Base-by-base conservation (phyloP, 2,797 vertebrate species). In the Scomberomorus guttatus region DNA sequence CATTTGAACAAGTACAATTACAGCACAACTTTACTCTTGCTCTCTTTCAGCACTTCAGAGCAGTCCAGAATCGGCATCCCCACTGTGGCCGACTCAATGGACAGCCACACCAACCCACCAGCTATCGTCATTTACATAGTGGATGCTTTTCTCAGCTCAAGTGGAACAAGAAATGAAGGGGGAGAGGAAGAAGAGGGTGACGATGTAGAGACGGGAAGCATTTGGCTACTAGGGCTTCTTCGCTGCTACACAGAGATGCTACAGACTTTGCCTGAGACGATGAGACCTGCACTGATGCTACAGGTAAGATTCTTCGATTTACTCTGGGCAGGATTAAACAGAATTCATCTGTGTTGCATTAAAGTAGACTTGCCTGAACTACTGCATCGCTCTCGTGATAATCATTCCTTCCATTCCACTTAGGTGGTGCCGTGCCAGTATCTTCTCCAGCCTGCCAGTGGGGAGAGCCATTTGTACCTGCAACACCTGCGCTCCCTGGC, bases 161-260 rank as follows among this genome's bases (percentile, higher is more conserved):
- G 93, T 0, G 95, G 96, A 5, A 94, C 92, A 0, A 95, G 96
- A 94, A 86, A 93, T 88, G 84, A 95, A 87, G 84, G 88, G 86
- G 87, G 95, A 86, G 90, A 97, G 93, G 95, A 94, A 18, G 97
- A 97, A 6, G 96, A 94, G 27, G 96, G 96, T 12, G 96, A 97
- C 2, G 97, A 98, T 63, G 94, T 96, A 37, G 96, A 96, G 73
- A 93, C 95, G 0, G 93, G 95, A 37, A 98, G 97, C 89, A 95
- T 98, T 37, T 99, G 98, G 97, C 93, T 99, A 14, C 90, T 99
- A n/a, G 97, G 98, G 61, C 93, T 99, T 72, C 96, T 99, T 86
- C 96, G 98, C 84, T 99, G 97, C 93, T 99, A 98, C 94, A 97
- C 97, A 3, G 98, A 99, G 88, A 98, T 99, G 97, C 84, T 99